Base-by-base conservation (phyloP, 2,888 invertebrate genomes). In the Lacanobia oleracea region DNA sequence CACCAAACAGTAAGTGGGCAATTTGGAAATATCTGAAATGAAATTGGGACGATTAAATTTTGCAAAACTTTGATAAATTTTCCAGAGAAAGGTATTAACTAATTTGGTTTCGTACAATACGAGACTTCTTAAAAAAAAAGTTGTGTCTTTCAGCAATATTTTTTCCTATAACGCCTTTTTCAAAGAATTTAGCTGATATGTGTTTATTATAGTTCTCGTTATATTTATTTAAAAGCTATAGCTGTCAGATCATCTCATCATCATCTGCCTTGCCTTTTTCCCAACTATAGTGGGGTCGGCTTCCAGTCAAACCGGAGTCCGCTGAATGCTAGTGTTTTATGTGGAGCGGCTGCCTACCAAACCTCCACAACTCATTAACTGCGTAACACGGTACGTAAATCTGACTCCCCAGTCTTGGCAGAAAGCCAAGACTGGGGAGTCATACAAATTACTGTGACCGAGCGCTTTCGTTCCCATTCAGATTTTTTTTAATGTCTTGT, bases 11-110 rank as follows among this genome's bases (percentile, higher is more conserved):
- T 54, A 56, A 56, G 75, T 64, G 48, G 18, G 21, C 14, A 3
- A 56, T 23, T 64, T 65, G 48, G 14, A 43, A 75, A 56, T 48
- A 75, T 33, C 40, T 40, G 54, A 75, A 75, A 72, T 75, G 14
- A 50, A 72, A 75, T 65, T 62, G 16, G 75, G 37, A 53, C 51
- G n/a, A 45, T 72, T 62, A 61, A 16, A 53, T 53, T 61, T 61
- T 60, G 23, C 12, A 61, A 14, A 27, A 16, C 2, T 62, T 37
- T 74, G 0, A 21, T n/a, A 21, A 10, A 45, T 8, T 62, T 74
- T 40, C n/a, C 23, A 14, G 37, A 27, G 12, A 4, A 37, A 4
- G 33, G 40, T 43, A 16, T 27, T 48, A 18, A 48, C 45, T 62
- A 45, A 40, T 73, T 18, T 21, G 18, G 48, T 56, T 27, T 48